Evolutionary conservation across 2,888 invertebrate genomes (phyloP).

Genomic region (Podotricha telesiphe): DNA sequence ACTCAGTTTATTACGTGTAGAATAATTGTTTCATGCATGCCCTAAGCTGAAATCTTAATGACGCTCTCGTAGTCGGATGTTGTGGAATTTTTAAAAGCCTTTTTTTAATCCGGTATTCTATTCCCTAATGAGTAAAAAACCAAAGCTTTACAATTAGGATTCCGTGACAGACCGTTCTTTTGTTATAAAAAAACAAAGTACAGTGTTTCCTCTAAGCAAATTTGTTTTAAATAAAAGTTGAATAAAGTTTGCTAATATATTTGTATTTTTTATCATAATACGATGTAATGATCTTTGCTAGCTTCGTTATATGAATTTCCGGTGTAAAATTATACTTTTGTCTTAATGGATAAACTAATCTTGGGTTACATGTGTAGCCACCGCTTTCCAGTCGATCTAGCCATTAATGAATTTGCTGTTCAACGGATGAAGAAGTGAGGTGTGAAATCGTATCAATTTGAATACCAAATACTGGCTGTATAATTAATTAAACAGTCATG

Average conservation of each 20-base stretch:
- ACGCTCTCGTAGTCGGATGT: constrained; percentile 45
- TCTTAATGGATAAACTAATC: background rate
- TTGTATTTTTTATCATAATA: background rate
- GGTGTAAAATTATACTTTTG: constrained; percentile 16
- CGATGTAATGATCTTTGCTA: background rate
- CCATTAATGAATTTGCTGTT: constrained; percentile 4
- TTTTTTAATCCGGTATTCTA: constrained; percentile 64
- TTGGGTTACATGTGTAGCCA: background rate
- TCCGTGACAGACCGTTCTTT: constrained; percentile 33
- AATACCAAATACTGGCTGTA: background rate
- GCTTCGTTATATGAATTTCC: constrained; percentile 1
- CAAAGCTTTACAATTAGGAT: constrained; percentile 39
- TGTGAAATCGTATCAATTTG: constrained; percentile 1
- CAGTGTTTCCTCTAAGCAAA: constrained; percentile 8
- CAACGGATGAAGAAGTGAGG: background rate
- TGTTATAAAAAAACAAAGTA: constrained; percentile 25
- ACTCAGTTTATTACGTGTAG: constrained; percentile 10
- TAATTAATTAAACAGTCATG: too few species aligned
- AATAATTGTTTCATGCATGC: constrained; percentile 62
- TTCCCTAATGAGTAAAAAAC: constrained; percentile 47
- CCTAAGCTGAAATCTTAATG: constrained; percentile 69
- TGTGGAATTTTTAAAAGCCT: constrained; percentile 67
- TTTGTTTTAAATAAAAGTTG: constrained; percentile 10
- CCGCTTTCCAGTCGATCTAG: constrained; percentile 15
- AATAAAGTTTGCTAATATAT: background rate